phyloP scores from a whole-genome alignment of 2,888 invertebrate species.

The Muscina levida region DNA sequence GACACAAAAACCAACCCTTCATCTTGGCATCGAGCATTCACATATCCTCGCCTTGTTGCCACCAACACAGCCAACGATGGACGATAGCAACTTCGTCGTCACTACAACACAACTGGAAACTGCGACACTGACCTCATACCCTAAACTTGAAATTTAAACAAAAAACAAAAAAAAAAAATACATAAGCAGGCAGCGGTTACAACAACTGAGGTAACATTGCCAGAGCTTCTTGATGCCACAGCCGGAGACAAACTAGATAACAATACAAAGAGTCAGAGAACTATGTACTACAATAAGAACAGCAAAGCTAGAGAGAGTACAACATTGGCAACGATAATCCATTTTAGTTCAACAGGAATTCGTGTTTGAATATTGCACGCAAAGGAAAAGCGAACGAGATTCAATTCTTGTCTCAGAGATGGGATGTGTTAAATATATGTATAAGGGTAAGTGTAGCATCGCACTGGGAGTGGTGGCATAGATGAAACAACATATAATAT shows the following conservation, averaged over 20 bases:
- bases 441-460: not conserved
- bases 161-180: slow-evolving; percentile 38
- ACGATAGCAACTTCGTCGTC: not conserved
- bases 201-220: slow-evolving; percentile 22
- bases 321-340: not conserved
- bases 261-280: slow-evolving; percentile 8
- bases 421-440: not conserved
- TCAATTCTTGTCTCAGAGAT: not conserved
- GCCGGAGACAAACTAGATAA: slow-evolving; percentile 40
- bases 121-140: slow-evolving; percentile 67
- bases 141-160: slow-evolving; percentile 64
- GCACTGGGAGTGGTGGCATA: not conserved
- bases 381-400: not conserved
- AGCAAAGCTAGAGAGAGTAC: not conserved
- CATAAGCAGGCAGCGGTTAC: too few relatives aligned
- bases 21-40: slow-evolving; percentile 1
- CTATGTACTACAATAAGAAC: too few relatives aligned
- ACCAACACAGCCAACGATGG: not conserved
- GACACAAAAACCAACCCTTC: slow-evolving; percentile 54
- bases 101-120: slow-evolving; percentile 57
- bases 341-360: slow-evolving; percentile 28
- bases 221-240: not conserved
- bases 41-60: not conserved
- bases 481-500: too few relatives aligned
- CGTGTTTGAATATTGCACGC: slow-evolving; percentile 3